These are phyloP conservation scores for Latrodectus elegans DNA, from an alignment of 2,888 invertebrate species.

Conservation along the genomic window DNA sequence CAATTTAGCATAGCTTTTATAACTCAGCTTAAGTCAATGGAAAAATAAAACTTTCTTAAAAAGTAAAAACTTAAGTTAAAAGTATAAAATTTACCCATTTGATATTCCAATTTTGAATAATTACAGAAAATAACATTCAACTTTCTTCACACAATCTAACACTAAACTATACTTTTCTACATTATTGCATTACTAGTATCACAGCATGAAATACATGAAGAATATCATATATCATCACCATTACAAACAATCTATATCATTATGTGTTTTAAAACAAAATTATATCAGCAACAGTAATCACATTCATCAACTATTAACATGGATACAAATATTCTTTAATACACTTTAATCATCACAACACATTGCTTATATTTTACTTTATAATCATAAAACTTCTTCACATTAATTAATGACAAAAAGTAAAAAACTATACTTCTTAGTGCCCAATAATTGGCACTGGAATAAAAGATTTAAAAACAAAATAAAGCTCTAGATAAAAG, in stretches of 20 bases:
- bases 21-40: too few species aligned
- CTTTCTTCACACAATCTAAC: conserved; percentile 61
- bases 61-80: too few species aligned
- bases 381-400: conserved; percentile 51
- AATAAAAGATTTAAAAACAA: conserved; percentile 56
- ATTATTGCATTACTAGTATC: conserved; percentile 69
- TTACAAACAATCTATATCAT: conserved; percentile 57
- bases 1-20: too few species aligned
- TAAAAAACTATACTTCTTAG: conserved; percentile 61
- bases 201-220: conserved; percentile 68
- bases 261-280: conserved; percentile 17
- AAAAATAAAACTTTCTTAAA: too few species aligned
- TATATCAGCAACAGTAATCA: conserved; percentile 5
- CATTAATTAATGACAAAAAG: conserved; percentile 45
- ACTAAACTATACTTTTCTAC: conserved; percentile 67
- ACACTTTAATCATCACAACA: conserved; percentile 19
- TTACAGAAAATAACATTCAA: conserved; percentile 32
- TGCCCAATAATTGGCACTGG: conserved; percentile 52
- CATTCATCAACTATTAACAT: conserved; percentile 25
- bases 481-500: conserved; percentile 57
- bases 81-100: too few species aligned
- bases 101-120: conserved; percentile 8
- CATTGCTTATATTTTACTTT: conserved; percentile 10
- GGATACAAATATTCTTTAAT: conserved; percentile 26
- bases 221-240: conserved; percentile 55